A percentile compares a stretch with the other conserved stretches of the same genome.
phyloP scores from a whole-genome alignment of 2,888 invertebrate genomes.

The Caenorhabditis afra region DNA sequence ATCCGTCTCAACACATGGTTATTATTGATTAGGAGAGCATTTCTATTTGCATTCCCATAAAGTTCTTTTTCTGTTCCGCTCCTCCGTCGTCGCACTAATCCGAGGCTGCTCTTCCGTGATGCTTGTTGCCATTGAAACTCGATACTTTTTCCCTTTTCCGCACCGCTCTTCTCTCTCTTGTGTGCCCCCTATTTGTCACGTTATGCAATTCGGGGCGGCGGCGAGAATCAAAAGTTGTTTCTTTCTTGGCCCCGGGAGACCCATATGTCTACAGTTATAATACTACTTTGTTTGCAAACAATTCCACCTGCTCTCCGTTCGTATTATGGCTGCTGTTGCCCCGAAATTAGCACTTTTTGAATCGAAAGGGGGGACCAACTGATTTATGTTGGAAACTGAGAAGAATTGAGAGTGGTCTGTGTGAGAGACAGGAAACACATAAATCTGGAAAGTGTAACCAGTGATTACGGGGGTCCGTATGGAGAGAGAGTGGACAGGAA shows the following conservation, averaged over 20 bases:
- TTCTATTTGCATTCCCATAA: constrained; percentile 22
- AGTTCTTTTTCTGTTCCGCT: not conserved
- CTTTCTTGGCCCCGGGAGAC: not conserved
- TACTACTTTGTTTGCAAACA: constrained; percentile 41
- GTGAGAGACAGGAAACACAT: constrained; percentile 16
- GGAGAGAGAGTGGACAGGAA: not conserved
- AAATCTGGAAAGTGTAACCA: constrained; percentile 55
- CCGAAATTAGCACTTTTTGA: constrained; percentile 1
- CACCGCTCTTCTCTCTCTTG: too few species aligned
- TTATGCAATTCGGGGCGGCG: constrained; percentile 36
- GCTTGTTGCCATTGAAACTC: constrained; percentile 30
- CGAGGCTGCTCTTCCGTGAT: constrained; percentile 6
- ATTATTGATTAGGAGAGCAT: too few species aligned
- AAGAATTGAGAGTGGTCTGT: not conserved
- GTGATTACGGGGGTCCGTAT: constrained; percentile 17
- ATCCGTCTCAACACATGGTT: too few species aligned
- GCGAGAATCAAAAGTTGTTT: constrained; percentile 25
- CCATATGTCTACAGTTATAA: constrained; percentile 25
- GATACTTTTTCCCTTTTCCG: constrained; percentile 36
- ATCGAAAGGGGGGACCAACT: not conserved
- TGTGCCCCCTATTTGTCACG: constrained; percentile 26
- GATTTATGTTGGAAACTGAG: constrained; percentile 29
- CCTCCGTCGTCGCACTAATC: constrained; percentile 4
- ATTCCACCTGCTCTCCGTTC: not conserved
- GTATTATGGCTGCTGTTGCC: not conserved